Base-by-base conservation (phyloP, 1,140 invertebrate species). In the Neotoxoptera formosana region DNA sequence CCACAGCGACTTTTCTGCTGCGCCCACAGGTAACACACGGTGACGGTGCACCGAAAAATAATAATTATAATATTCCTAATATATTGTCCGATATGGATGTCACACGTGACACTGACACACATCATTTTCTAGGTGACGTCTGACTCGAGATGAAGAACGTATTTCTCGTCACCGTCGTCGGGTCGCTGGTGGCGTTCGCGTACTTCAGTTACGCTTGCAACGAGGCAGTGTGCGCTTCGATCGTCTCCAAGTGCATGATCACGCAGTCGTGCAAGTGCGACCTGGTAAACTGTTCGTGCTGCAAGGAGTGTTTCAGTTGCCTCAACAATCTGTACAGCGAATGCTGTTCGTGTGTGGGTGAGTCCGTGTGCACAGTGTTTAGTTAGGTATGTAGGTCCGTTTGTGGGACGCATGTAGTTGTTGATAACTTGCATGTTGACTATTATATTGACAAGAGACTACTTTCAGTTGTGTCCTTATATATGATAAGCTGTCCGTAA, bases 191-290 rank as follows among this genome's bases (percentile, higher is more conserved):
- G 11, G 53, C 34, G 7, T 91, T 67, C 53, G 23, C 47, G 84
- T 93, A 86, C 51, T 11, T 93, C 7, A 84, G 48, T 36, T 86
- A 94, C 17, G 93, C 93, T 60, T 98, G 98, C 95, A 98, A 99
- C 95, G 97, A 99, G 95, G 97, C 97, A 25, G 97, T 99, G 92
- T 99, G 98, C 96, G 98, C 97, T 2, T 98, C 98, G 94, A 97
- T 99, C 47, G 99, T 99, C 9, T 99, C 98, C 95, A 99, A 99
- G 95, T 99, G 98, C 95, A 98, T 99, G 97, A 96, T 99, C 60
- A 99, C 98, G 30, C 98, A 99, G 95, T 98, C 98, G 47, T 99
- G 99, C 95, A 99, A 99, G 95, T 99, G 98, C 95, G 98, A 99
- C 95, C 95, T 98, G 94, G 97, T 97, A 94, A 97, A 98, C 95